phyloP scores from a whole-genome alignment of 2,888 invertebrate genomes.

The Punctoribates punctum region DNA sequence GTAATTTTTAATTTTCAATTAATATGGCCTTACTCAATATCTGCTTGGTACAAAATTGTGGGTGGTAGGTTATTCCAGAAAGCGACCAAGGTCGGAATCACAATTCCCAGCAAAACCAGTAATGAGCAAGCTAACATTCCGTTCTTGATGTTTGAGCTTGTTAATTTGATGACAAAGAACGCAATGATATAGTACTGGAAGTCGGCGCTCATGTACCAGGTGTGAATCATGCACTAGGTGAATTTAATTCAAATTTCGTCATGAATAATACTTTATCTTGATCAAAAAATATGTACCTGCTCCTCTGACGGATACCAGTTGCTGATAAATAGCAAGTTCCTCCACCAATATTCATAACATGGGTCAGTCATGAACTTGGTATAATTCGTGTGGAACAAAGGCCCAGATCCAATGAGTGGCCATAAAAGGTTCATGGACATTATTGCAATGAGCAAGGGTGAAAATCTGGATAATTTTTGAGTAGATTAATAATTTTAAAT shows the following conservation, averaged over 20 bases:
- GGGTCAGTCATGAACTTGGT: conserved; percentile 1
- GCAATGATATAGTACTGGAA: conserved; percentile 46
- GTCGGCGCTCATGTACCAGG: conserved; percentile 48
- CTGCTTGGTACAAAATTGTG: conserved; percentile 25
- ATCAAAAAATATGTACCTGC: too few relatives aligned
- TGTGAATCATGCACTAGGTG: conserved; percentile 46
- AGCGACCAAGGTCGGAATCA: conserved; percentile 29
- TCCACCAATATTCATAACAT: conserved; percentile 47
- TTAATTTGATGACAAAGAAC: neutral
- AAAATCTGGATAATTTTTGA: too few relatives aligned
- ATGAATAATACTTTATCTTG: too few relatives aligned
- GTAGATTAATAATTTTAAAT: too few relatives aligned
- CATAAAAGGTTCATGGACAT: conserved; percentile 23
- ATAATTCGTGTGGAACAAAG: conserved; percentile 12
- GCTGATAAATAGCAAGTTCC: conserved; percentile 48
- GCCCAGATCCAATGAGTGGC: conserved; percentile 36
- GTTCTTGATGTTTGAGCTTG: conserved; percentile 12
- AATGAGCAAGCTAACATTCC: conserved; percentile 38
- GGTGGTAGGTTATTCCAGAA: conserved; percentile 42
- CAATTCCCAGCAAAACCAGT: conserved; percentile 19
- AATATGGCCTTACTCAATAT: neutral
- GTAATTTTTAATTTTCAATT: too few relatives aligned
- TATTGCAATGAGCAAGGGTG: neutral
- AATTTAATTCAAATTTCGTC: neutral
- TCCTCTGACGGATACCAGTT: conserved; percentile 43